Conservation (phyloP, 2,113 vertebrate species). For the Tupaia chinensis region DNA sequence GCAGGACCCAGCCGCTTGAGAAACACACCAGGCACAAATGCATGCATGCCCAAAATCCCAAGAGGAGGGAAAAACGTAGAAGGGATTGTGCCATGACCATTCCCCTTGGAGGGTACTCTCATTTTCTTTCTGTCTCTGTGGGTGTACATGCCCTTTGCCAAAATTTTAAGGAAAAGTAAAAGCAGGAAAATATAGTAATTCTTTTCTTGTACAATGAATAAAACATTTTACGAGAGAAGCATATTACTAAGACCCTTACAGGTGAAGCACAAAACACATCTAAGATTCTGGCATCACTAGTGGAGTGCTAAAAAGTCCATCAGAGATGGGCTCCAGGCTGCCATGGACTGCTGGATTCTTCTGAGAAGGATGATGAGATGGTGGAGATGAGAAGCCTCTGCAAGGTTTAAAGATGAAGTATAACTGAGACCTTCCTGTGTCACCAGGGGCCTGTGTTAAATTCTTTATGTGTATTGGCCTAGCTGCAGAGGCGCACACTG, state of each 20-base stretch:
- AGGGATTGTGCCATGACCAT: no score
- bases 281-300: neutral
- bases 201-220: neutral
- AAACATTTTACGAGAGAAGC: slow-evolving; percentile 11
- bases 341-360: neutral
- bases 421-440: neutral
- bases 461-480: neutral
- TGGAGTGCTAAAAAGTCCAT: neutral
- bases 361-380: neutral
- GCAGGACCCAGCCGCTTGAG: no score
- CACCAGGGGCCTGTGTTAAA: neutral
- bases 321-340: neutral
- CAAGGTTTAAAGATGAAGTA: neutral
- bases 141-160: no score
- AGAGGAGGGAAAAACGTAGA: no score
- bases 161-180: neutral
- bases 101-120: no score
- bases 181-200: neutral
- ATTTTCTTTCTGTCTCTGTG: no score
- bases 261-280: neutral
- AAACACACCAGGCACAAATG: no score
- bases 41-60: no score
- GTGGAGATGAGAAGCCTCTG: neutral
- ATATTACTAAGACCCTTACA: neutral
- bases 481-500: no score